Base-by-base conservation (phyloP, 2,113 vertebrate genomes). In the Xyliphius kryptos region DNA sequence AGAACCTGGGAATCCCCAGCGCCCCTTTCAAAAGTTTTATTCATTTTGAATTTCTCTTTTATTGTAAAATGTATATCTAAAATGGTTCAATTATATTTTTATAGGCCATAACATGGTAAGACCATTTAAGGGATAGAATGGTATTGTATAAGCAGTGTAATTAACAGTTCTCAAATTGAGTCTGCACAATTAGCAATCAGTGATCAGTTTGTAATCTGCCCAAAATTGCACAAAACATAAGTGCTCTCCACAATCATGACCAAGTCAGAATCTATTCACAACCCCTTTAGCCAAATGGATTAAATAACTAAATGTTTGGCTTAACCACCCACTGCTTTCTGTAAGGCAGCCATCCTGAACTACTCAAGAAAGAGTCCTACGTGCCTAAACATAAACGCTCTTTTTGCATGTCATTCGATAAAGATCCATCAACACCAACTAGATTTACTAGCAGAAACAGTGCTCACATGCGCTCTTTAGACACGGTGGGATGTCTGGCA, bases 271-370 rank as follows among this genome's bases (percentile, higher is more conserved):
- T 55, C 64, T 65, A 68, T 68, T 43, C 52, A 65, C 57, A 55
- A 69, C 46, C 52, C 53, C 11, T 54, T 14, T 69, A 56, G 69
- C 66, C 73, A 72, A 63, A 69, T 16, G 52, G 60, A 72, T 72
- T 66, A 63, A 63, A 68, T 66, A 57, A 73, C 67, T 66, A 73
- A 75, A 77, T 71, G 71, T 75, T 74, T 77, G 68, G 70, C 68
- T 57, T 46, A 66, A 74, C 73, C 70, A 75, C 70, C 70, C 63
- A 73, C 65, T 3, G 48, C 22, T 66, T 71, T 54, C 65, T 75
- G 70, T 68, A 69, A 36, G 10, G 2, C 44, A 47, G 56, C 41
- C 55, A 17, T 56, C 36, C 57, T 63, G 63, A 63, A 61, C 44
- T 19, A 46, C 69, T 72, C 20, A 16, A 50, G 20, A 32, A 15